phyloP scores from a whole-genome alignment of 2,113 vertebrate species.

The Nerophis lumbriciformis region DNA sequence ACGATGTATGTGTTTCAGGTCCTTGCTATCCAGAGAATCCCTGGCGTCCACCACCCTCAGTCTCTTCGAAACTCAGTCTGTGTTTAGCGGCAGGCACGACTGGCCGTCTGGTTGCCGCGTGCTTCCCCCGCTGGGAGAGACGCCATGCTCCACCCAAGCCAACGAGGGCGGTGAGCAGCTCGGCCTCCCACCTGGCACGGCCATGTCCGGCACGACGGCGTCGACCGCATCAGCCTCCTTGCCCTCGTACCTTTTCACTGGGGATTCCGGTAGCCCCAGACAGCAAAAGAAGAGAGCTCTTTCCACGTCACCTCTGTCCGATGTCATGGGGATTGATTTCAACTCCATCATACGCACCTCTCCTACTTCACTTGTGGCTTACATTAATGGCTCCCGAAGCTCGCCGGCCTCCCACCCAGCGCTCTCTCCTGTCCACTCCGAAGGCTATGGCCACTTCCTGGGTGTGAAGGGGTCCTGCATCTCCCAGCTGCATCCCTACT shows the following conservation, averaged over 20 bases:
- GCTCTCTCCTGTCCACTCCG: conserved; percentile 77
- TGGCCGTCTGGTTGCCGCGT: conserved; percentile 79
- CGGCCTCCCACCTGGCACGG: conserved; percentile 65
- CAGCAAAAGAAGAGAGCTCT: conserved; percentile 84
- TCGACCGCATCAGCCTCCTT: conserved; percentile 71
- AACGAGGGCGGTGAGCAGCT: conserved; percentile 71
- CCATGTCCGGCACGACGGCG: conserved; percentile 67
- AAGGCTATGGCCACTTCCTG: conserved; percentile 90
- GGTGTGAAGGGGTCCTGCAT: conserved; percentile 87
- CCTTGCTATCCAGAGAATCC: conserved; percentile 78
- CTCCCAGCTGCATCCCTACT: conserved; percentile 63
- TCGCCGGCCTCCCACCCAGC: conserved; percentile 76
- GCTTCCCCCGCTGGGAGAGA: conserved; percentile 71
- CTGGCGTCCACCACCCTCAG: conserved; percentile 80
- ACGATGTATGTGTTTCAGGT: conserved; percentile 71
- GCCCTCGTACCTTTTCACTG: conserved; percentile 78
- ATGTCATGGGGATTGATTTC: conserved; percentile 87
- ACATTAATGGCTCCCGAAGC: conserved; percentile 82
- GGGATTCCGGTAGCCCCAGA: conserved; percentile 73
- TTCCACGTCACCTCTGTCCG: conserved; percentile 84
- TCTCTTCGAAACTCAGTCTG: conserved; percentile 80
- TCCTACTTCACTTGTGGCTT: conserved; percentile 89
- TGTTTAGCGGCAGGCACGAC: conserved; percentile 79
- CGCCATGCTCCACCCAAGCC: conserved; percentile 65
- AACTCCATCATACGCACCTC: conserved; percentile 91